Percentiles rank a stretch among this genome's conserved stretches.
Evolutionary conservation across 2,888 invertebrate species (phyloP).

Genomic region (Tinea pellionella): DNA sequence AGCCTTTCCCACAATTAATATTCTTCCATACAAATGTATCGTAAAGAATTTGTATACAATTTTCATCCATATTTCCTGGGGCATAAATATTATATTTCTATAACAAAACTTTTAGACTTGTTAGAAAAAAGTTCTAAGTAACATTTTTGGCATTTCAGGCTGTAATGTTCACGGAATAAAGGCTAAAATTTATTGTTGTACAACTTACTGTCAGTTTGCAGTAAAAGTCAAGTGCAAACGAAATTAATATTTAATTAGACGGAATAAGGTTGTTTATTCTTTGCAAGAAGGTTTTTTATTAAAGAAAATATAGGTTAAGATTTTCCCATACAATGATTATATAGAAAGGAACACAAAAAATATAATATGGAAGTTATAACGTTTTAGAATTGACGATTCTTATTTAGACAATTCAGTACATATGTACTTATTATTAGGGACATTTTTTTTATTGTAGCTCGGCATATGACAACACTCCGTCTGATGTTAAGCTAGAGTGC

Average conservation of each 20-base stretch:
- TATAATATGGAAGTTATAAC: background rate
- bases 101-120: background rate
- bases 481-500: too few relatives aligned
- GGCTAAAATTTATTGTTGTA: background rate
- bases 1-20: background rate
- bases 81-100: background rate
- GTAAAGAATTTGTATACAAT: background rate
- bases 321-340: background rate
- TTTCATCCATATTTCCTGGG: background rate
- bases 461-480: too few relatives aligned
- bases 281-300: background rate
- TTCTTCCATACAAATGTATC: background rate
- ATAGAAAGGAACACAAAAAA: background rate
- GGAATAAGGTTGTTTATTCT: background rate
- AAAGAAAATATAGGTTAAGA: background rate
- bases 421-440: too few relatives aligned
- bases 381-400: background rate
- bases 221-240: background rate
- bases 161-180: background rate
- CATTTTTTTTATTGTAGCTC: too few relatives aligned
- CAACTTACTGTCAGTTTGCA: background rate
- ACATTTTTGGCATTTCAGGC: background rate
- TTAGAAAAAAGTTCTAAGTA: background rate
- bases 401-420: too few relatives aligned
- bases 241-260: background rate